Evolutionary conservation across 2,797 vertebrate genomes (phyloP).

Genomic region (Tamandua tetradactyla): DNA sequence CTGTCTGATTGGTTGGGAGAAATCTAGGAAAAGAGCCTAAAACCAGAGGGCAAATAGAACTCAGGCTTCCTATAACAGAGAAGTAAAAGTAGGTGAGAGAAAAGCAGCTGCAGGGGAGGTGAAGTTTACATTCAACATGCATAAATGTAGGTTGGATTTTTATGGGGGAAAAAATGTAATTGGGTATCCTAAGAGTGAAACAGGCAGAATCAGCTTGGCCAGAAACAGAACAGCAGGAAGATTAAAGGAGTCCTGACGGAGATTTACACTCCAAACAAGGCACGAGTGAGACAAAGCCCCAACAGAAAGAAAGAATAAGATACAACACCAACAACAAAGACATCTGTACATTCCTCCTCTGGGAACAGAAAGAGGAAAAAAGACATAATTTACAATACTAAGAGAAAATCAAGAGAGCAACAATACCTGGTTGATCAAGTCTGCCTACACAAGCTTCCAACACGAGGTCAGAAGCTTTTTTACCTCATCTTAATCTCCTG

Average conservation of each 20-base stretch:
- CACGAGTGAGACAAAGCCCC: neutral
- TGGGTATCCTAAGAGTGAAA: neutral
- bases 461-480: neutral
- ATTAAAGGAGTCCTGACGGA: neutral
- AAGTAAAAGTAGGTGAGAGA: neutral
- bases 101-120: neutral
- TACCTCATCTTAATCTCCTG: neutral
- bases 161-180: neutral
- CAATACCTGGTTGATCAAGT: neutral
- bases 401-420: neutral
- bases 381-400: neutral
- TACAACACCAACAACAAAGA: neutral
- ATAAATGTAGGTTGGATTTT: neutral
- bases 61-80: neutral
- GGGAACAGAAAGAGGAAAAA: neutral
- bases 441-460: neutral
- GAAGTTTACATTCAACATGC: neutral
- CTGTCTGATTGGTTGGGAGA: neutral
- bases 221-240: neutral
- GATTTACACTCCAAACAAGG: neutral
- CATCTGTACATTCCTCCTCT: neutral
- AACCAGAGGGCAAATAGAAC: neutral
- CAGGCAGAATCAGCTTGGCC: neutral
- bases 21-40: neutral
- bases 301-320: neutral